Evolutionary conservation across 2,113 vertebrate species (phyloP).

Genomic region (Microtus montanus): DNA sequence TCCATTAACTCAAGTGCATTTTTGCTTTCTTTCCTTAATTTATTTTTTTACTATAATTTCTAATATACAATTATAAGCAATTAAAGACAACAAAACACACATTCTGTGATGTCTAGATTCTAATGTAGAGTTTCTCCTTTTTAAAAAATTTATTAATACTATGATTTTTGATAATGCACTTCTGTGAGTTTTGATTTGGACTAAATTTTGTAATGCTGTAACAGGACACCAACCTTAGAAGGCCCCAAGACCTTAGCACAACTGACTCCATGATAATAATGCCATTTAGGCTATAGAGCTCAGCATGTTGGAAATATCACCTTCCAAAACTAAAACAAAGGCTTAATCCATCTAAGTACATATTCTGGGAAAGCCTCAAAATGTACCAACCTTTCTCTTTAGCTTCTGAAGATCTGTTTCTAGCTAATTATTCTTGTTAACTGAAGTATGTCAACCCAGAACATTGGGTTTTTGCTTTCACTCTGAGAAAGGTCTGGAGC

Average conservation of each 20-base stretch:
- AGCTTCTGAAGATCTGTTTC: background rate
- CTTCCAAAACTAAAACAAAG: background rate
- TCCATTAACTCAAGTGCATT: background rate
- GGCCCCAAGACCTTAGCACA: background rate
- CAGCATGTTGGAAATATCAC: background rate
- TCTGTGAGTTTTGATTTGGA: background rate
- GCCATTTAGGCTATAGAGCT: background rate
- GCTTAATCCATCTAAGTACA: background rate
- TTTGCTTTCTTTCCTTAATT: conserved; percentile 49
- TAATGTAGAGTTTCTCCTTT: background rate
- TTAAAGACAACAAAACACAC: background rate
- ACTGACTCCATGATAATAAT: background rate
- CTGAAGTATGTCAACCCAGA: background rate
- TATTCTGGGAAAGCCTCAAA: background rate
- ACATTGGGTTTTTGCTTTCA: background rate
- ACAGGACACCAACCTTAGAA: background rate
- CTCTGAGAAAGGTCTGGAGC: background rate
- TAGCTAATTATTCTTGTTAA: background rate
- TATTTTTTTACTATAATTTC: conserved; percentile 3
- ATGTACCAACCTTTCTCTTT: background rate
- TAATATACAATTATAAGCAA: background rate
- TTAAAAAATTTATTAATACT: background rate
- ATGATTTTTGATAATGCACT: background rate
- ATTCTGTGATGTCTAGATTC: background rate
- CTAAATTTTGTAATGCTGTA: background rate